These are phyloP conservation scores for Schizaphis graminum DNA, from an alignment of 2,888 invertebrate species.

Conservation along the genomic window DNA sequence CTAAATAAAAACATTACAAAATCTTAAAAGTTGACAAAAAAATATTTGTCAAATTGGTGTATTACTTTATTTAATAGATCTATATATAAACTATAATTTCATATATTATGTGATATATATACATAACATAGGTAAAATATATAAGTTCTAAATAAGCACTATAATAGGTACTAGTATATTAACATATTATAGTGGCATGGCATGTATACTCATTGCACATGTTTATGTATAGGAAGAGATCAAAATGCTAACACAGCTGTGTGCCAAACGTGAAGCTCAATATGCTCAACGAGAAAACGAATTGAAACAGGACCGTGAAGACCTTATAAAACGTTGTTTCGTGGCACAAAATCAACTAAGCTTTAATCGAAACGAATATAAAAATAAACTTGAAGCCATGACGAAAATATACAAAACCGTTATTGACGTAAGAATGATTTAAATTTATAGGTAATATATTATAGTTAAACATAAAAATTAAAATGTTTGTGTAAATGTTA, in stretches of 20 bases:
- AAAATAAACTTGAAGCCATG: conserved; percentile 75
- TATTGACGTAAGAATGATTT: conserved; percentile 72
- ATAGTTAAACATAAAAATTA: neutral
- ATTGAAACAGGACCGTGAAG: conserved; percentile 67
- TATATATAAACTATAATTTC: neutral
- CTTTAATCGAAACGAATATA: conserved; percentile 73
- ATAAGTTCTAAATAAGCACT: neutral
- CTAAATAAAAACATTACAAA: neutral
- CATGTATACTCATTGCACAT: neutral
- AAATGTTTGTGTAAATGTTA: neutral
- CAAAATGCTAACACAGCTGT: conserved; percentile 73
- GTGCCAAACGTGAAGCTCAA: conserved; percentile 64
- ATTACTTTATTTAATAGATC: neutral
- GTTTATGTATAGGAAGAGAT: conserved; percentile 69
- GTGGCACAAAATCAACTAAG: conserved; percentile 71
- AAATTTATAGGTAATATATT: neutral
- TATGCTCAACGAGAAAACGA: conserved; percentile 63
- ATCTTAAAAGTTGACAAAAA: neutral
- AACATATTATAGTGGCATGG: neutral
- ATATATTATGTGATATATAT: neutral
- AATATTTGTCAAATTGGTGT: neutral
- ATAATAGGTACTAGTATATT: neutral
- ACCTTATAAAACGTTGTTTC: conserved; percentile 66
- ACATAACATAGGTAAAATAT: no score
- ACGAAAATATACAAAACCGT: conserved; percentile 77